phyloP scores from a whole-genome alignment of 2,888 invertebrate species.

The Linnaemya tessellans region DNA sequence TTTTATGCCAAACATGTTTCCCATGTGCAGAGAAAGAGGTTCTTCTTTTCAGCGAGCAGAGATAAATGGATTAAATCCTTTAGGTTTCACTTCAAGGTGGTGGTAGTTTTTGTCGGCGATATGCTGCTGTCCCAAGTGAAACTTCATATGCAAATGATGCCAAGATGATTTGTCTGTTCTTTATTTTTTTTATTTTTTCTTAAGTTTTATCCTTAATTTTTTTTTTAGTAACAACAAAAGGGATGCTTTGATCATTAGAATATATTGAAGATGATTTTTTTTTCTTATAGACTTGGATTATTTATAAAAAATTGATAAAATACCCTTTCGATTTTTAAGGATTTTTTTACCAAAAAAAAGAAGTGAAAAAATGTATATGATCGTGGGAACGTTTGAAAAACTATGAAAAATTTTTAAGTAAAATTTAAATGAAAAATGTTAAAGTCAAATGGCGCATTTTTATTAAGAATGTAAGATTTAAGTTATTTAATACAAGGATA shows the following conservation, averaged over 20 bases:
- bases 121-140: constrained; percentile 49
- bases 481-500: no score
- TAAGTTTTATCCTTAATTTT: constrained; percentile 18
- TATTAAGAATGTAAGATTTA: no score
- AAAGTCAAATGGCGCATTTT: neutral
- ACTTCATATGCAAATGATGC: constrained; percentile 61
- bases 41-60: constrained; percentile 32
- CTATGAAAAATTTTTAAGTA: no score
- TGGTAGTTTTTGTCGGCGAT: constrained; percentile 64
- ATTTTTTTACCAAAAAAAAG: constrained; percentile 74
- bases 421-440: constrained; percentile 5
- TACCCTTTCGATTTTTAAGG: constrained; percentile 78
- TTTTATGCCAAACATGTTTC: constrained; percentile 76
- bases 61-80: constrained; percentile 66
- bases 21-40: constrained; percentile 69
- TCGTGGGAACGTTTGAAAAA: constrained; percentile 58
- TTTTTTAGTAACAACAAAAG: constrained; percentile 33
- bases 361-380: constrained; percentile 47
- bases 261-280: constrained; percentile 64
- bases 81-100: constrained; percentile 38
- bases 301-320: constrained; percentile 77
- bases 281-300: constrained; percentile 77
- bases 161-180: constrained; percentile 60
- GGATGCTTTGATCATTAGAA: constrained; percentile 62
- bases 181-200: constrained; percentile 13